Conservation (phyloP, 2,797 vertebrate species). For the Tadarida brasiliensis region DNA sequence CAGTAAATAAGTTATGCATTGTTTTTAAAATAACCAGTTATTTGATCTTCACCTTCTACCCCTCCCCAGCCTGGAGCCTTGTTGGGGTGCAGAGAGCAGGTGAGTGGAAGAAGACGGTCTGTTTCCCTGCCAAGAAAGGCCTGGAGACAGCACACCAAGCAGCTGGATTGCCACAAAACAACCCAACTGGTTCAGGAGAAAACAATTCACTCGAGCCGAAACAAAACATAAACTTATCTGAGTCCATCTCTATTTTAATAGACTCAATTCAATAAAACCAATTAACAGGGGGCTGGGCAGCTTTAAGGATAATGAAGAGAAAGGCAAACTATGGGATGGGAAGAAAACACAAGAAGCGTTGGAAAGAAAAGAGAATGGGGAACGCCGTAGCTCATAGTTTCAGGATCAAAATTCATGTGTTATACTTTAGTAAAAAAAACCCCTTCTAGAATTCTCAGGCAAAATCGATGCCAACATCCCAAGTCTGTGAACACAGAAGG, state of each 20-base stretch:
- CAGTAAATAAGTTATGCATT: not conserved
- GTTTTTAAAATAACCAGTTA: slow-evolving; percentile 25
- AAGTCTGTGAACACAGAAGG: not conserved
- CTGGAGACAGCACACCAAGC: not conserved
- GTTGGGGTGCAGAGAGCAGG: not conserved
- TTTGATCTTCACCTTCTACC: not conserved
- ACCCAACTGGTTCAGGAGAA: slow-evolving; percentile 25
- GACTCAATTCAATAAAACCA: slow-evolving; percentile 50
- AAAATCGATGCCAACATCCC: not conserved
- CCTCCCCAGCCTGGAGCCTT: not conserved
- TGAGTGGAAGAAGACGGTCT: not conserved
- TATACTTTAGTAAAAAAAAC: not conserved
- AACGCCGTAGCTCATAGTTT: not conserved
- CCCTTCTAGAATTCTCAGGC: slow-evolving; percentile 31
- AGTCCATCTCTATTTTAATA: slow-evolving; percentile 61
- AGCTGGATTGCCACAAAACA: not conserved
- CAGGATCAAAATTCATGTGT: not conserved
- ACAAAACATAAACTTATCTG: slow-evolving; percentile 52
- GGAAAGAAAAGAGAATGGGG: not conserved
- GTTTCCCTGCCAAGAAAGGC: slow-evolving; percentile 8
- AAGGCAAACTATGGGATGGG: not conserved
- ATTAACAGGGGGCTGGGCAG: slow-evolving; percentile 26
- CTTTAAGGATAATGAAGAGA: not conserved
- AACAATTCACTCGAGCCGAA: slow-evolving; percentile 50
- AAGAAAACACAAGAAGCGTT: not conserved